Evolutionary conservation across 1,140 invertebrate genomes (phyloP).

Genomic region (Penaeus chinensis): DNA sequence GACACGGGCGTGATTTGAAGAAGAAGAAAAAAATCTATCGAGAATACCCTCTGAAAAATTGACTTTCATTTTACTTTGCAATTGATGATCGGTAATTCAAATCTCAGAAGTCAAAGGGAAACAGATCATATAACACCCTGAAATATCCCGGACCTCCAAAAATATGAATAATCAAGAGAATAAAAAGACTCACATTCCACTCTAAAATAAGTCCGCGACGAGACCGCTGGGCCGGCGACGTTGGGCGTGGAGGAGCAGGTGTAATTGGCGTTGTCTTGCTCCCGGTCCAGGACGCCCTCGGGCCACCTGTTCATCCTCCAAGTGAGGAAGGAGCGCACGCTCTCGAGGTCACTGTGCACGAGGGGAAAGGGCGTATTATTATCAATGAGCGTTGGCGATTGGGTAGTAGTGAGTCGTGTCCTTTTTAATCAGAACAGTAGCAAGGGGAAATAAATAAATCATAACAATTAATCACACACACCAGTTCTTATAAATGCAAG

Average conservation of each 20-base stretch:
- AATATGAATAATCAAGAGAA: background rate
- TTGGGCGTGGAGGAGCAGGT: slow-evolving; percentile 84
- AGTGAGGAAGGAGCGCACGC: slow-evolving; percentile 83
- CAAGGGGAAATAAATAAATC: background rate
- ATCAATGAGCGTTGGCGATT: background rate
- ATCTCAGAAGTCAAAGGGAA: too few species aligned
- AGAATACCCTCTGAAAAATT: too few species aligned
- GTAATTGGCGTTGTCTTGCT: slow-evolving; percentile 83
- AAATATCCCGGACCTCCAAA: too few species aligned
- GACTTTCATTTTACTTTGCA: too few species aligned
- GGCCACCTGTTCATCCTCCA: slow-evolving; percentile 88
- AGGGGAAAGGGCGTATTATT: background rate
- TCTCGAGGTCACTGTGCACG: slow-evolving; percentile 83
- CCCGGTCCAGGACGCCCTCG: slow-evolving; percentile 79
- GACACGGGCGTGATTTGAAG: too few species aligned
- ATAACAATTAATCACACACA: background rate
- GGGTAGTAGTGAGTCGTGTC: background rate
- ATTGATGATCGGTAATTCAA: too few species aligned
- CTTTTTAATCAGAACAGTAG: too few species aligned
- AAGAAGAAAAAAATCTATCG: too few species aligned
- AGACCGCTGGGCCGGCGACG: slow-evolving; percentile 76
- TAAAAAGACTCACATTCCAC: slow-evolving; percentile 76
- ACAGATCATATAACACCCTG: too few species aligned
- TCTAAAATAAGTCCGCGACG: slow-evolving; percentile 82
- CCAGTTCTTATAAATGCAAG: background rate